Evolutionary conservation across 2,113 vertebrate species (phyloP).

Genomic region (Eurystomus gularis): DNA sequence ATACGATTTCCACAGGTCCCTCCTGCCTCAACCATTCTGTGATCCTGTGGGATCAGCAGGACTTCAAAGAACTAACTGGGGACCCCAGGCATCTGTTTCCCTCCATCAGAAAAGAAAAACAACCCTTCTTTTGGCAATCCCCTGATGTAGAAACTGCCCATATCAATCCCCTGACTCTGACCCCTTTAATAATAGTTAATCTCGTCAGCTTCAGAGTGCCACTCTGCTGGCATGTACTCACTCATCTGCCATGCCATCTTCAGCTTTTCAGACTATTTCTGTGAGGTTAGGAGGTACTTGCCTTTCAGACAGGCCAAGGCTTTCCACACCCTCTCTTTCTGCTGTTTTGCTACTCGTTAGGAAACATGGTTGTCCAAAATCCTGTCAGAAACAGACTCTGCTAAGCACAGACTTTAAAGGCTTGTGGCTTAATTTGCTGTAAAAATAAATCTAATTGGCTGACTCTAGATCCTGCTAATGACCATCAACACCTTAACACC

Average conservation of each 20-base stretch:
- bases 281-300: background rate
- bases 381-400: slow-evolving; percentile 13
- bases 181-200: background rate
- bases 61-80: background rate
- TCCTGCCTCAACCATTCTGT: background rate
- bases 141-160: background rate
- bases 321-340: background rate
- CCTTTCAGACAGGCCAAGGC: background rate
- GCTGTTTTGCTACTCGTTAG: background rate
- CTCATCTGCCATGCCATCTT: background rate
- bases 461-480: slow-evolving; percentile 30
- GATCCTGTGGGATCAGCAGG: background rate
- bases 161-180: background rate
- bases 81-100: background rate
- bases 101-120: background rate
- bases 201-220: background rate
- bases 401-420: background rate
- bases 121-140: background rate
- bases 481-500: slow-evolving; percentile 45
- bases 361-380: background rate
- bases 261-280: background rate
- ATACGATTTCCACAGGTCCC: background rate
- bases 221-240: background rate
- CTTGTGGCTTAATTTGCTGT: slow-evolving; percentile 38
- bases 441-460: slow-evolving; percentile 60